Evolutionary conservation across 2,797 vertebrate genomes (phyloP).

Genomic region (Sebastiscus albofasciatus): DNA sequence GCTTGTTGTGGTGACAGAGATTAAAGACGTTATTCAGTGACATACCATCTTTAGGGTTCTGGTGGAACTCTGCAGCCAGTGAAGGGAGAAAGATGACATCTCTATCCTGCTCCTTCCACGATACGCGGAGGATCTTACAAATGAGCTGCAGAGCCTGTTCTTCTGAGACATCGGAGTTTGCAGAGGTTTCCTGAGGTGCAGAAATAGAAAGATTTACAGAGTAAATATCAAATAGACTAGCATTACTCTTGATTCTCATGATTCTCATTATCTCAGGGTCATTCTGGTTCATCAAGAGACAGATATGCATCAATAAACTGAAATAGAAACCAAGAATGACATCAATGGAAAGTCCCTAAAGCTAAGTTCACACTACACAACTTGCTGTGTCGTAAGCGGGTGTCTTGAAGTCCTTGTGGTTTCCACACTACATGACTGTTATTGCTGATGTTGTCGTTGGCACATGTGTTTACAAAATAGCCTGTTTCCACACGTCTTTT

Average conservation of each 20-base stretch:
- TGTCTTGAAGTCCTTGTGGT: too few relatives aligned
- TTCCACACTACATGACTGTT: too few relatives aligned
- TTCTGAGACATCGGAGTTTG: constrained; percentile 93
- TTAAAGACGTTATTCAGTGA: neutral
- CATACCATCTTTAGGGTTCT: constrained; percentile 93
- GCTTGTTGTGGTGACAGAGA: neutral
- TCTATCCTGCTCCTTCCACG: constrained; percentile 97
- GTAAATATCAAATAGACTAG: neutral
- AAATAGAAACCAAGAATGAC: constrained; percentile 21
- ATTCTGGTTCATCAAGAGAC: neutral
- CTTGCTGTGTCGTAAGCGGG: too few relatives aligned
- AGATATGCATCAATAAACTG: neutral
- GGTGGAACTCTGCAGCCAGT: constrained; percentile 94
- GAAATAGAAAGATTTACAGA: neutral
- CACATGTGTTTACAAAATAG: too few relatives aligned
- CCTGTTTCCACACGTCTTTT: too few relatives aligned
- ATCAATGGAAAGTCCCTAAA: constrained; percentile 19
- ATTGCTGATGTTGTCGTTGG: too few relatives aligned
- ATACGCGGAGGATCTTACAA: constrained; percentile 99
- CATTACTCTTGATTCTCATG: neutral
- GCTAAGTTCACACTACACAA: too few relatives aligned
- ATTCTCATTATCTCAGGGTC: neutral
- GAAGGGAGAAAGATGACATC: constrained; percentile 97
- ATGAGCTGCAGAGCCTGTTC: constrained; percentile 98
- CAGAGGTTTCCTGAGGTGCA: constrained; percentile 86